Percentiles rank a stretch among this genome's conserved stretches.
These are phyloP conservation scores for Hydractinia echinata DNA, from an alignment of 30 jellyfish, hydroid and myxozoan genomes.

Conservation along the genomic window DNA sequence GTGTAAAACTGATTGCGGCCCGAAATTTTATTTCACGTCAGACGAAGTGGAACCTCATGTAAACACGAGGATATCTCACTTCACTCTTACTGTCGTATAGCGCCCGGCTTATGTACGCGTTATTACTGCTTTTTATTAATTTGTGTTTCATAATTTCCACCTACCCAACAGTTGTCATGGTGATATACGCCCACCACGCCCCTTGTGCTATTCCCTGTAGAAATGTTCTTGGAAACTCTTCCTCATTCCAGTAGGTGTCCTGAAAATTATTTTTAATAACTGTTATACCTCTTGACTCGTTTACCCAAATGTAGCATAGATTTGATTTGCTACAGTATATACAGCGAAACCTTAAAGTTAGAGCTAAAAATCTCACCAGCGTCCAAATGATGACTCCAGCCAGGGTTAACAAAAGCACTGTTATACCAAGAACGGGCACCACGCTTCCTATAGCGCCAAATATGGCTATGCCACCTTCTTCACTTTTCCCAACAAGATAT, in stretches of 20 bases:
- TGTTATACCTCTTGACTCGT: background rate
- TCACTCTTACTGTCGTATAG: background rate
- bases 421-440: conserved; percentile 13
- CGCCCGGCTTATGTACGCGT: background rate
- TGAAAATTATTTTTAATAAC: background rate
- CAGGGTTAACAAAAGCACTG: background rate
- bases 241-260: conserved; percentile 22
- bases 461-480: conserved; percentile 20
- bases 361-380: conserved; percentile 20
- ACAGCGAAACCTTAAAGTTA: background rate
- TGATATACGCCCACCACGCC: conserved; percentile 31
- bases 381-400: conserved; percentile 38
- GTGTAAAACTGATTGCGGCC: too few relatives aligned
- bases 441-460: conserved; percentile 13
- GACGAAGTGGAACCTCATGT: too few relatives aligned
- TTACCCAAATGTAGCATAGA: too few relatives aligned
- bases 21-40: too few relatives aligned
- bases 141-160: background rate
- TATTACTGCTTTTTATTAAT: background rate
- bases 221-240: conserved; percentile 26
- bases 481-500: background rate
- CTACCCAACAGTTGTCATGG: conserved; percentile 46
- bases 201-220: conserved; percentile 25
- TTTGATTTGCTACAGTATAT: too few relatives aligned
- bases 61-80: too few relatives aligned